Base-by-base conservation (phyloP, 2,888 invertebrate species). In the Barypeithes pellucidus region DNA sequence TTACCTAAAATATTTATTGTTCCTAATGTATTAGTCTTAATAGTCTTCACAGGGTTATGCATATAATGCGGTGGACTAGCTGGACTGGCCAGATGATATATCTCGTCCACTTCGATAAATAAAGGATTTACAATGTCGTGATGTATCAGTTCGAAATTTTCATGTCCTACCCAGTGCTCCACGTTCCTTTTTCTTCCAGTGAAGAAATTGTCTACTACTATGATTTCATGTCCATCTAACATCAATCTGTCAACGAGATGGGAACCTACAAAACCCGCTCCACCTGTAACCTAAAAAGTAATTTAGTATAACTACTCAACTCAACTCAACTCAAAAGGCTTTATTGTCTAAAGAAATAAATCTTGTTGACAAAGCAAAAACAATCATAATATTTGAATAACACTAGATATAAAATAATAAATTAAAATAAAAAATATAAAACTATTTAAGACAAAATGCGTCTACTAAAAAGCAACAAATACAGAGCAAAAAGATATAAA, bases 51-150 rank as follows among this genome's bases (percentile, higher is more conserved):
- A 33, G 99, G 99, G 89, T 99, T 99, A 84, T 95, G 94, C 99
- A 99, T 99, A 84, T 99, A 99, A 88, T 99, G 99, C 0, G 98
- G 98, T 20, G 99, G 99, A 79, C 98, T 98, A 0, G 99, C 99
- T 9, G 99, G 99, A 84, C 98, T 98, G 16, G 99, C 99, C 82
- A 99, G 89, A 85, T 99, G 99, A 86, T 99, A 99, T 82, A 99
- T 98, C 88, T 99, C 95, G 86, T 95, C 95, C 65, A 98, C 98
- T 90, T 99, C 99, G 76, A 99, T 94, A 86, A 95, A 99, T 52
- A 99, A 88, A 18, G 99, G 96, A 87, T 99, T 97, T 0, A 99
- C 98, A 81, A 99, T 97, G 83, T 99, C 99, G 86, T 99, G 99
- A 86, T 99, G 98, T 60, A 99, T 96, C 78, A 99, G 88, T 86